These are phyloP conservation scores for Drosophila rellima DNA, from an alignment of 2,888 invertebrate genomes.

Conservation along the genomic window DNA sequence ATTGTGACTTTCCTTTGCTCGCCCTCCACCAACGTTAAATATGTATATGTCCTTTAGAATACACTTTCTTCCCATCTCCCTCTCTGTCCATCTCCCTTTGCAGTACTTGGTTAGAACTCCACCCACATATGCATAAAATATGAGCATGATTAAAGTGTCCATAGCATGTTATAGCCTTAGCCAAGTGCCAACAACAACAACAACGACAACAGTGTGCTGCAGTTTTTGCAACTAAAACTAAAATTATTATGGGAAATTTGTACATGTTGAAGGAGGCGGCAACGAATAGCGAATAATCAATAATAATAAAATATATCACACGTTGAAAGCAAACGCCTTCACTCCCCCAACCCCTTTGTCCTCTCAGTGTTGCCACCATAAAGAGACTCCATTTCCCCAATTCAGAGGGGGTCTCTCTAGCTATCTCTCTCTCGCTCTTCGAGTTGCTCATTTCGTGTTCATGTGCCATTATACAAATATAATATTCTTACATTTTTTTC, in stretches of 20 bases:
- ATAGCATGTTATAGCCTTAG: slow-evolving; percentile 71
- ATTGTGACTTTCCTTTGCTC: not conserved
- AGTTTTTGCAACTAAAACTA: slow-evolving; percentile 50
- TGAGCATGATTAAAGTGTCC: slow-evolving; percentile 78
- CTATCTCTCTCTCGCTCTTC: slow-evolving; percentile 12
- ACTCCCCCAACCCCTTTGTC: not conserved
- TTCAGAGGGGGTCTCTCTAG: not conserved
- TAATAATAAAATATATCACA: slow-evolving; percentile 82
- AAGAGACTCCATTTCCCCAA: not conserved
- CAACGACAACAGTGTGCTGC: slow-evolving; percentile 29
- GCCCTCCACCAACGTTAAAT: slow-evolving; percentile 1
- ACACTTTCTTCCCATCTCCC: slow-evolving; percentile 3
- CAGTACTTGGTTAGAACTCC: slow-evolving; percentile 14
- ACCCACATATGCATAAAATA: slow-evolving; percentile 67
- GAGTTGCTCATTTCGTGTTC: slow-evolving; percentile 76
- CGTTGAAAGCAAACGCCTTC: slow-evolving; percentile 62
- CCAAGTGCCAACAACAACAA: slow-evolving; percentile 34
- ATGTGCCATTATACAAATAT: slow-evolving; percentile 80
- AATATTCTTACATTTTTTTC: slow-evolving; percentile 65
- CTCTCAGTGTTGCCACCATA: slow-evolving; percentile 5
- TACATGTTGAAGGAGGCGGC: slow-evolving; percentile 53
- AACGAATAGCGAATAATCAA: slow-evolving; percentile 74
- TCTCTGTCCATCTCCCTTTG: not conserved
- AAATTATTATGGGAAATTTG: slow-evolving; percentile 73
- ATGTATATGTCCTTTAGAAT: slow-evolving; percentile 6